Conservation (phyloP, 1,140 invertebrate species). For the Philotrypesis tridentata region DNA sequence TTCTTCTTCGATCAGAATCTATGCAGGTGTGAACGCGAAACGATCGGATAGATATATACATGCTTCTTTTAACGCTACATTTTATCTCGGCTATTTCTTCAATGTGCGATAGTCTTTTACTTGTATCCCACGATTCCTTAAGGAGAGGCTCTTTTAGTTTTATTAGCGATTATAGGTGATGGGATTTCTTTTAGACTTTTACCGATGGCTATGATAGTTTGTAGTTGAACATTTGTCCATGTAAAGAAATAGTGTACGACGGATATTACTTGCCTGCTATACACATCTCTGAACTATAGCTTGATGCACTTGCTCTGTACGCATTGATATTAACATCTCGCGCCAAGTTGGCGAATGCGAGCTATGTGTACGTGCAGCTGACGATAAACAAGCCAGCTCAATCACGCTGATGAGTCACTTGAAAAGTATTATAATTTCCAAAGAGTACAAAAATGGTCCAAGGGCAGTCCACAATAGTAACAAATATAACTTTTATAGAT, state of each 20-base stretch:
- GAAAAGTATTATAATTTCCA: not conserved
- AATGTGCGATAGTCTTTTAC: too few species aligned
- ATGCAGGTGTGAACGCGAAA: conserved; percentile 74
- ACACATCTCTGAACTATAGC: too few species aligned
- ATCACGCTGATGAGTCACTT: not conserved
- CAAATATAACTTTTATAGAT: not conserved
- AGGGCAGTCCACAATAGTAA: not conserved
- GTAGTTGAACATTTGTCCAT: not conserved
- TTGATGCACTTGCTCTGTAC: not conserved
- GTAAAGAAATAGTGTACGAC: too few species aligned
- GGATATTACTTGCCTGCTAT: too few species aligned
- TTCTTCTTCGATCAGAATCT: conserved; percentile 75
- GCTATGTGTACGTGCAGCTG: not conserved
- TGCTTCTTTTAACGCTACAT: not conserved
- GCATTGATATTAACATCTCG: not conserved
- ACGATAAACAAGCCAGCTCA: not conserved
- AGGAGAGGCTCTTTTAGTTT: too few species aligned
- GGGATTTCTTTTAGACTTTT: too few species aligned
- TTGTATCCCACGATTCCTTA: too few species aligned
- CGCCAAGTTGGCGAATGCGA: too few species aligned
- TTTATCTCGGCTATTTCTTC: too few species aligned
- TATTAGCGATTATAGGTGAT: too few species aligned
- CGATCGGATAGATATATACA: not conserved
- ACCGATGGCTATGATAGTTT: too few species aligned
- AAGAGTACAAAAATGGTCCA: not conserved